phyloP scores from a whole-genome alignment of 2,888 invertebrate species.

The Plebejus anna region DNA sequence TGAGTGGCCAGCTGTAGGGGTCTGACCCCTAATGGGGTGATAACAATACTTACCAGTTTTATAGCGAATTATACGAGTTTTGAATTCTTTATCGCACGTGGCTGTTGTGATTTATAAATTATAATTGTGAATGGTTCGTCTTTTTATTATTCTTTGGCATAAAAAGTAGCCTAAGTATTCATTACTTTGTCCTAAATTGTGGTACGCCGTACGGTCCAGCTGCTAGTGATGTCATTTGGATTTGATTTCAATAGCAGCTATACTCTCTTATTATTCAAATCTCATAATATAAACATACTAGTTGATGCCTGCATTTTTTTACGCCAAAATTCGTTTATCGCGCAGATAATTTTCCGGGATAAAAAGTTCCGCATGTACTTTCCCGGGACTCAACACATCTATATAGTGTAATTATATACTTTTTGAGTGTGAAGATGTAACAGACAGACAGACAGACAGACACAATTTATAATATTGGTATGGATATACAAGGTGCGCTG shows the following conservation, averaged over 20 bases:
- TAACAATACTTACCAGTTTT: slow-evolving; percentile 29
- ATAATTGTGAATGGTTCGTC: neutral
- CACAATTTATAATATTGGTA: no score
- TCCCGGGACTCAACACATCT: no score
- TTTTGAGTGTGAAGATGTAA: no score
- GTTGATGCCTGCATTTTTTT: no score
- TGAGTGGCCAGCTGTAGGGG: slow-evolving; percentile 28
- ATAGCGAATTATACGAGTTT: slow-evolving; percentile 21
- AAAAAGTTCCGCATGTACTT: no score
- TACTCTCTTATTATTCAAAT: no score
- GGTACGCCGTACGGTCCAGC: neutral
- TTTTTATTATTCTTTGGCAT: neutral
- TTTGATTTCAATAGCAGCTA: neutral
- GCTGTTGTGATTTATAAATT: neutral
- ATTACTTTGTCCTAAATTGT: neutral
- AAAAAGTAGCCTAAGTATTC: neutral
- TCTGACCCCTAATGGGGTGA: slow-evolving; percentile 35
- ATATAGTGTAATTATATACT: no score
- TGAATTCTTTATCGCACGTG: slow-evolving; percentile 8
- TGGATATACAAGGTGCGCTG: no score
- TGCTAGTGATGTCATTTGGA: neutral
- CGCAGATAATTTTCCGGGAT: no score
- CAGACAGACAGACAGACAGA: no score
- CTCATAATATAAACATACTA: no score
- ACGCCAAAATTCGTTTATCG: no score